Evolutionary conservation across 2,797 vertebrate species (phyloP).

Genomic region (Novumbra hubbsi): DNA sequence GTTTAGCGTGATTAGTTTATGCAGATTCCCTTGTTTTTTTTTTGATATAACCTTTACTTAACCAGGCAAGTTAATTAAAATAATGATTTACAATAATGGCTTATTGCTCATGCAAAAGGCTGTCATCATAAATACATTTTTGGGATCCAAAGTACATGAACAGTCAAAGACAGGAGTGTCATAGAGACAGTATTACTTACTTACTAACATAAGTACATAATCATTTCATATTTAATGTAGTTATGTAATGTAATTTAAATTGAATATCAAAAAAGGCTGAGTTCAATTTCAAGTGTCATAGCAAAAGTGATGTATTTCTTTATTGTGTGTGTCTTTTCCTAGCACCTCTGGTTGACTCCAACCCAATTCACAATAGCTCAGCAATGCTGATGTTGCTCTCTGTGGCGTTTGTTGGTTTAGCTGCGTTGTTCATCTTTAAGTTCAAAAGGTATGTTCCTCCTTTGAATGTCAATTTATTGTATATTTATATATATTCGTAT

Average conservation of each 20-base stretch:
- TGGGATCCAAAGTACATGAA: neutral
- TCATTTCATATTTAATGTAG: too few relatives aligned
- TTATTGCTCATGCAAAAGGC: neutral
- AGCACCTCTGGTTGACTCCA: conserved; percentile 92
- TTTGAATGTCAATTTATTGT: neutral
- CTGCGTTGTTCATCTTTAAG: conserved; percentile 95
- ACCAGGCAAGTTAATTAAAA: too few relatives aligned
- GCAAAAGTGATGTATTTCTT: too few relatives aligned
- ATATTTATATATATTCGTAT: too few relatives aligned
- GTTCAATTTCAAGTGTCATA: too few relatives aligned
- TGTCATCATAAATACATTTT: neutral
- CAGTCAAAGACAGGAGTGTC: neutral
- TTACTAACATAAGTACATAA: too few relatives aligned
- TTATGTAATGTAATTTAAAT: neutral
- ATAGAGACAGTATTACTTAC: neutral
- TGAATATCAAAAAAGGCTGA: neutral
- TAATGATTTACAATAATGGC: too few relatives aligned
- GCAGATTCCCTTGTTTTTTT: too few relatives aligned
- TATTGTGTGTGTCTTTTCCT: conserved; percentile 24
- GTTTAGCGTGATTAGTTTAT: neutral
- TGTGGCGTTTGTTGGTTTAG: conserved; percentile 89
- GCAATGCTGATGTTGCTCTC: conserved; percentile 92
- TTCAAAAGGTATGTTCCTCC: conserved; percentile 87
- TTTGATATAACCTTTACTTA: too few relatives aligned
- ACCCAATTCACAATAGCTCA: conserved; percentile 86